phyloP scores from a whole-genome alignment of 2,113 vertebrate genomes.

The Ictidomys tridecemlineatus region DNA sequence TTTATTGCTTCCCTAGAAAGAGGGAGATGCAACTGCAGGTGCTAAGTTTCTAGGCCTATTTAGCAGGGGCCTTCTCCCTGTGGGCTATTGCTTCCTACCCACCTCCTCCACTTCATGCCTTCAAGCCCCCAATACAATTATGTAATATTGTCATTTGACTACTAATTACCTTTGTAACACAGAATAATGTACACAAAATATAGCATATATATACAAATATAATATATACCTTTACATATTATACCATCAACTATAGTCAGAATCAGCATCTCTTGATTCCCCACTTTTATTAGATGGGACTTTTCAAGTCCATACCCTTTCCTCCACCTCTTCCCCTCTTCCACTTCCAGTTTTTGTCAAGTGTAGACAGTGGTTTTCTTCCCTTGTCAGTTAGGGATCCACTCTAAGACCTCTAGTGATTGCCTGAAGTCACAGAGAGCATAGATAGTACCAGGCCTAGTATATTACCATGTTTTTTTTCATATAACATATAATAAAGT shows the following conservation, averaged over 20 bases:
- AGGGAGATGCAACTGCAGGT: background rate
- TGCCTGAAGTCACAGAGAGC: background rate
- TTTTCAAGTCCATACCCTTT: background rate
- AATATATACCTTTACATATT: background rate
- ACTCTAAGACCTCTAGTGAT: background rate
- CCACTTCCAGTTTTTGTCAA: slow-evolving; percentile 26
- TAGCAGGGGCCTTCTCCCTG: background rate
- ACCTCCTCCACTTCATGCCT: background rate
- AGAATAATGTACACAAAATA: background rate
- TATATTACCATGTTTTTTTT: background rate
- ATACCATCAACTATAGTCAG: background rate
- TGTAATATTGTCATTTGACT: background rate
- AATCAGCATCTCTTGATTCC: background rate
- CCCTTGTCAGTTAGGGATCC: background rate
- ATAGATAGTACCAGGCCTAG: background rate
- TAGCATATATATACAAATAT: background rate
- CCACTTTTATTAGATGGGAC: background rate
- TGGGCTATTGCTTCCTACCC: background rate
- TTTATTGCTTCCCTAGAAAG: slow-evolving; percentile 33
- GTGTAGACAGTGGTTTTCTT: background rate
- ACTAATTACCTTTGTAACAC: slow-evolving; percentile 6
- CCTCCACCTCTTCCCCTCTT: background rate
- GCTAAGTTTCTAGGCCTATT: background rate
- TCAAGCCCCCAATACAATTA: background rate
- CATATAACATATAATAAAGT: background rate